Base-by-base conservation (phyloP, 2,888 invertebrate genomes). In the Danaus chrysippus region DNA sequence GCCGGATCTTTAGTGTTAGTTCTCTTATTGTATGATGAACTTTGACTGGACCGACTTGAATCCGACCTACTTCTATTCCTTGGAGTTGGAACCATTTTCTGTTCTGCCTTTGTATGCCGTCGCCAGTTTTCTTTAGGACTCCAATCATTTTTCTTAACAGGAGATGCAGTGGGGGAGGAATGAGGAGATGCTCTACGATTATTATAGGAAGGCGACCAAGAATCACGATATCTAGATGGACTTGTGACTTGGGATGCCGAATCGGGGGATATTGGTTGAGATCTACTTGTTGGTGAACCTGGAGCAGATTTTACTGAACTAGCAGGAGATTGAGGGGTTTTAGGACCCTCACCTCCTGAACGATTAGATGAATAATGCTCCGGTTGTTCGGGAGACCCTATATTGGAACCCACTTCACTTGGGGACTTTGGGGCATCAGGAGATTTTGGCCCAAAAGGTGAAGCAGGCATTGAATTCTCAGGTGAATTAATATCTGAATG, bases 401-500 rank as follows among this genome's bases (percentile, higher is more conserved):
- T 63, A 78, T 75, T 78, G 58, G 79, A 79, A 13, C 69, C 72
- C 19, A 83, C 77, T 56, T 81, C 82, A 63, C 83, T 80, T 13
- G 90, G 88, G 41, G 89, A 87, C 64, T 87, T 86, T 6, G 88
- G 91, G 42, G 88, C 89, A 62, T 87, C 88, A 55, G 91, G 89
- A 34, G 92, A 92, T 65, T 86, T 90, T 17, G 85, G 83, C 11
- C 82, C 86, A 59, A 69, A 43, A 19, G 87, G 89, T 42, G 87
- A 90, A 17, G 75, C 77, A 59, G 83, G 83, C 75, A 83, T 77
- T 57, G 87, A 88, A 75, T 87, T 85, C 73, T 91, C 88, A 56
- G 91, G 90, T 58, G 91, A 90, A 77, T 89, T 89, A 54, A 91
- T 87, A 61, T 89, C 87, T 44, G 90, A 91, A 72, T 86, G 87